A percentile compares a stretch with the other conserved stretches of the same genome.
Evolutionary conservation across 1,140 invertebrate species (phyloP).

Genomic region (Heliconius hermathena): DNA sequence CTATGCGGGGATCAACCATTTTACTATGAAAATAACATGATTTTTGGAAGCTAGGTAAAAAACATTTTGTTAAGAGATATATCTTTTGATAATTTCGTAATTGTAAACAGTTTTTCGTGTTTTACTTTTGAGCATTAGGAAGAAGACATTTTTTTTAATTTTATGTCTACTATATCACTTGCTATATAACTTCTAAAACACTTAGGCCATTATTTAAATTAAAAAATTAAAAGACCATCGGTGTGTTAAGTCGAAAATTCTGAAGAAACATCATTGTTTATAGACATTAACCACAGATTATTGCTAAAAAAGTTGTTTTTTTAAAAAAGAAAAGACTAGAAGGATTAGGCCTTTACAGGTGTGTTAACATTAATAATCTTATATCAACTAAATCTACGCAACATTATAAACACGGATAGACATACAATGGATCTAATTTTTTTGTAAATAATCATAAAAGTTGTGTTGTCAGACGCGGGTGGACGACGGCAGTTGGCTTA

Average conservation of each 20-base stretch:
- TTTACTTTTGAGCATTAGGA: slow-evolving; percentile 24
- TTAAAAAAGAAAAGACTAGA: background rate
- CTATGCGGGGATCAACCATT: slow-evolving; percentile 40
- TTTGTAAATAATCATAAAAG: slow-evolving; percentile 62
- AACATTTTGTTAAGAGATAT: background rate
- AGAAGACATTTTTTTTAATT: slow-evolving; percentile 9
- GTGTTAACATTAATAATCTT: slow-evolving; percentile 38
- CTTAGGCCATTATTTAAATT: slow-evolving; percentile 4
- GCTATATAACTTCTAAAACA: slow-evolving; percentile 21
- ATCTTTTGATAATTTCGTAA: background rate
- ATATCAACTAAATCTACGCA: slow-evolving; percentile 67
- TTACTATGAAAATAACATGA: slow-evolving; percentile 13
- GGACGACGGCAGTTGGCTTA: slow-evolving; percentile 55
- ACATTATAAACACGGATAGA: slow-evolving; percentile 70
- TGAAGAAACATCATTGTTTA: background rate
- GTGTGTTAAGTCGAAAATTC: background rate
- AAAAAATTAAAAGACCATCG: background rate
- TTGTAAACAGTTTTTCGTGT: background rate
- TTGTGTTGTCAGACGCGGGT: slow-evolving; percentile 61
- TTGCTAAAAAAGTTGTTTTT: slow-evolving; percentile 9
- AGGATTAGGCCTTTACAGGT: slow-evolving; percentile 56
- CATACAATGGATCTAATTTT: slow-evolving; percentile 56
- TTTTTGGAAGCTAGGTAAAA: background rate
- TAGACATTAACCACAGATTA: slow-evolving; percentile 21
- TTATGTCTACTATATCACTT: slow-evolving; percentile 27